Conservation (phyloP, 1,140 invertebrate genomes). For the Drosophila bocki region DNA sequence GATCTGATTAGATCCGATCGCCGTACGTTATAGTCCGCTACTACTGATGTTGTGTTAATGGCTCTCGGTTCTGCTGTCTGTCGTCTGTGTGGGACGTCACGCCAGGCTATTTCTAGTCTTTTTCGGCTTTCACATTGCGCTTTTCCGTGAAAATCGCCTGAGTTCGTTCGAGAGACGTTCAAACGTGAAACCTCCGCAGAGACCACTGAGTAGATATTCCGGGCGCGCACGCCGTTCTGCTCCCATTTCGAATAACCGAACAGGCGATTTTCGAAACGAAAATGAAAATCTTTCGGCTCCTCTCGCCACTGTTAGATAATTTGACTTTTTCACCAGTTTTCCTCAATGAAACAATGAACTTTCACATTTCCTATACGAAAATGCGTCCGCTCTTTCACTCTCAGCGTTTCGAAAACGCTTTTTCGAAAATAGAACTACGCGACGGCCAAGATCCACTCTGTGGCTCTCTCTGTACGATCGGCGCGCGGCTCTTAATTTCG, state of each 20-base stretch:
- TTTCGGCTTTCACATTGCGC: slow-evolving; percentile 83
- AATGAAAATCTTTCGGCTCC: slow-evolving; percentile 32
- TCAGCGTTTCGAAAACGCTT: slow-evolving; percentile 51
- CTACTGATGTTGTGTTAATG: slow-evolving; percentile 55
- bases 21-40: slow-evolving; percentile 67
- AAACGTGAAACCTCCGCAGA: slow-evolving; percentile 85
- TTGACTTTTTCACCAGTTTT: slow-evolving; percentile 76
- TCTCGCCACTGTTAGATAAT: slow-evolving; percentile 74
- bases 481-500: slow-evolving; percentile 65
- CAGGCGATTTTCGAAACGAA: slow-evolving; percentile 44
- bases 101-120: slow-evolving; percentile 80
- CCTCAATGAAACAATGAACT: slow-evolving; percentile 84
- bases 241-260: slow-evolving; percentile 55
- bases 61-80: slow-evolving; percentile 64
- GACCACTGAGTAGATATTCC: slow-evolving; percentile 80
- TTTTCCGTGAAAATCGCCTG: slow-evolving; percentile 77
- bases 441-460: neutral
- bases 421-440: slow-evolving; percentile 65
- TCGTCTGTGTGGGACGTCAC: slow-evolving; percentile 74
- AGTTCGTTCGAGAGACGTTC: slow-evolving; percentile 71
- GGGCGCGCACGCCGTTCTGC: slow-evolving; percentile 48
- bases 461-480: slow-evolving; percentile 18
- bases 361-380: slow-evolving; percentile 70
- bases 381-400: slow-evolving; percentile 22
- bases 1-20: slow-evolving; percentile 47